phyloP scores from a whole-genome alignment of 2,113 vertebrate genomes.

The Raja brachyura region DNA sequence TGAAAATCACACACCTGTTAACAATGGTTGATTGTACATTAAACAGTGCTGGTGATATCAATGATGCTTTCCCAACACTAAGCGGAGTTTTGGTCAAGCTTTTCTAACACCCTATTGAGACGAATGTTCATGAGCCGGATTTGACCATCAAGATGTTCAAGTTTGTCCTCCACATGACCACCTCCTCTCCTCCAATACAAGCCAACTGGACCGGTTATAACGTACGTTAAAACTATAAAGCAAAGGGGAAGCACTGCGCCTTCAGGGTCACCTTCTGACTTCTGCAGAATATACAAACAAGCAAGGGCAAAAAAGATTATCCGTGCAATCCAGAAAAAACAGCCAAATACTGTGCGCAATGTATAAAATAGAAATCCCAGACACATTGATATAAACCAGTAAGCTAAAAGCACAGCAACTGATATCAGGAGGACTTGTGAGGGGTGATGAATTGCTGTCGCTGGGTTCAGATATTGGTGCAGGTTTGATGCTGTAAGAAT shows the following conservation, averaged over 20 bases:
- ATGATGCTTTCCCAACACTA: conserved; percentile 54
- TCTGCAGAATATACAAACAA: conserved; percentile 91
- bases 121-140: conserved; percentile 89
- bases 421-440: conserved; percentile 75
- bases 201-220: conserved; percentile 88
- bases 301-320: conserved; percentile 80
- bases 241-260: conserved; percentile 78
- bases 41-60: conserved; percentile 46
- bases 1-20: not conserved
- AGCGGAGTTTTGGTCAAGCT: conserved; percentile 69
- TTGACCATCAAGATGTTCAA: conserved; percentile 87
- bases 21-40: not conserved
- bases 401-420: conserved; percentile 69
- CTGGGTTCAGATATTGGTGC: conserved; percentile 81
- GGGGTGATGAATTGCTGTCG: conserved; percentile 64
- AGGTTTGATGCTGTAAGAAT: conserved; percentile 74
- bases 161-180: conserved; percentile 83
- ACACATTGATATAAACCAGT: conserved; percentile 83
- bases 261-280: conserved; percentile 86
- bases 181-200: conserved; percentile 76
- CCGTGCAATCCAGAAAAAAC: conserved; percentile 84
- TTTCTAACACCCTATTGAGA: conserved; percentile 82
- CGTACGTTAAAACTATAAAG: conserved; percentile 85
- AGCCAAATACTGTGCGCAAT: conserved; percentile 77
- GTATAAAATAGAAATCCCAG: conserved; percentile 81